Evolutionary conservation across 2,888 invertebrate species (phyloP).

Genomic region (Branchinecta sandiegonensis): DNA sequence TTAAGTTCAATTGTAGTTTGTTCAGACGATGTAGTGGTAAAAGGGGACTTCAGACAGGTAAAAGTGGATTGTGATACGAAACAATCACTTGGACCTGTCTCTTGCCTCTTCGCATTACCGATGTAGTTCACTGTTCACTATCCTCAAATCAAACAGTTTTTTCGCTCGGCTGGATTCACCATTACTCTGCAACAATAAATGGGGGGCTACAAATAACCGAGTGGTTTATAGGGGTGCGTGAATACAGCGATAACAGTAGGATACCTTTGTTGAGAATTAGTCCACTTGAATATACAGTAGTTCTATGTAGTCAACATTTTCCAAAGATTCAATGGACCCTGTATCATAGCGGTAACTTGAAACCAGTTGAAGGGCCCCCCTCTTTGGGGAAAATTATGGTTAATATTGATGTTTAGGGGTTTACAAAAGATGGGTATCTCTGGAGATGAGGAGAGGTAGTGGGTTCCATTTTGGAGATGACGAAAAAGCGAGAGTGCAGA

Average conservation of each 20-base stretch:
- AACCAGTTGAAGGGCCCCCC: not conserved
- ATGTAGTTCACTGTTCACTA: no score
- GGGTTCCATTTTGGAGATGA: no score
- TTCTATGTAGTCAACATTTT: not conserved
- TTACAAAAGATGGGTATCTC: no score
- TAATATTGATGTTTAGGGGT: not conserved
- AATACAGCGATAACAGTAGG: constrained; percentile 11
- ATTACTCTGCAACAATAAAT: constrained; percentile 12
- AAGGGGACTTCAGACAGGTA: no score
- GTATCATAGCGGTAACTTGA: constrained; percentile 13
- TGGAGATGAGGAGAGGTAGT: no score
- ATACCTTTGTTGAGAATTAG: constrained; percentile 12
- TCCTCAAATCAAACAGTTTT: constrained; percentile 1
- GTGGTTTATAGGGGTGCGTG: not conserved
- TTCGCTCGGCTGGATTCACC: not conserved
- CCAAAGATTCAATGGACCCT: not conserved
- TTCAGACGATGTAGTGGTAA: no score
- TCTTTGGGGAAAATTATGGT: constrained; percentile 15
- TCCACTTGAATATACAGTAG: constrained; percentile 14
- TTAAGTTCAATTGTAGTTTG: no score
- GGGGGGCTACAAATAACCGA: constrained; percentile 13
- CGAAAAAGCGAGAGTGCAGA: no score
- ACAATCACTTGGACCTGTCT: no score
- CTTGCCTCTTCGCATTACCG: no score
- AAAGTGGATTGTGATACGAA: no score